Evolutionary conservation across 2,113 vertebrate species (phyloP).

Genomic region (Craseonycteris thonglongyai): DNA sequence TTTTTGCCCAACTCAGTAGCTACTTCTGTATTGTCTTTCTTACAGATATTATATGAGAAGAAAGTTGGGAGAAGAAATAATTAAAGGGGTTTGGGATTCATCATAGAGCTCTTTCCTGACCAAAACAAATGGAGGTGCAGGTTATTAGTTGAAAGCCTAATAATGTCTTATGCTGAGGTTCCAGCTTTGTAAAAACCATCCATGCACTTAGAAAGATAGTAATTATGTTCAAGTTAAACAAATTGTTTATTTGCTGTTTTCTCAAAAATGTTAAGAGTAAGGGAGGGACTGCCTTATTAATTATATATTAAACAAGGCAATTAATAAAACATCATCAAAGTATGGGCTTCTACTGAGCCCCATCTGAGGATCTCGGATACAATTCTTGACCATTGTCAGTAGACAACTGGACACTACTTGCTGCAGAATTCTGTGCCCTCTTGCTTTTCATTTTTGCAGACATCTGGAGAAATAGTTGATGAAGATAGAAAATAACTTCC

Average conservation of each 20-base stretch:
- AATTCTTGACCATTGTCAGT: neutral
- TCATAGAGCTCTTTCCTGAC: neutral
- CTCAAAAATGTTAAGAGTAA: neutral
- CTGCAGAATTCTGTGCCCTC: neutral
- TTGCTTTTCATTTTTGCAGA: neutral
- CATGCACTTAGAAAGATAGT: neutral
- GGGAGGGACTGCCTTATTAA: neutral
- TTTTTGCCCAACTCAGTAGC: constrained; percentile 31
- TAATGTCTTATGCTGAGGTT: neutral
- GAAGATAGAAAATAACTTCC: neutral
- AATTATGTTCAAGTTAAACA: neutral
- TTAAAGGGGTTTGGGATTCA: constrained; percentile 34
- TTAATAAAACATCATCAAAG: neutral
- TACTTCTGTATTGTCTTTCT: constrained; percentile 42
- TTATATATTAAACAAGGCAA: neutral
- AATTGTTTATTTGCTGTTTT: constrained; percentile 7
- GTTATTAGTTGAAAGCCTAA: neutral
- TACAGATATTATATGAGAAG: constrained; percentile 40
- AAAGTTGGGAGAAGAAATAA: constrained; percentile 19
- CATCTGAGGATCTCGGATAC: neutral
- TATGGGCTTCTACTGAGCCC: neutral
- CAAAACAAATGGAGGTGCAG: neutral
- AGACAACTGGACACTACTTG: neutral
- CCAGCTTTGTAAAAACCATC: neutral
- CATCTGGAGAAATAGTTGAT: neutral